Percentiles rank a stretch among this genome's conserved stretches.
phyloP scores from a whole-genome alignment of 2,888 invertebrate species.

The Platerodrilus igneus region DNA sequence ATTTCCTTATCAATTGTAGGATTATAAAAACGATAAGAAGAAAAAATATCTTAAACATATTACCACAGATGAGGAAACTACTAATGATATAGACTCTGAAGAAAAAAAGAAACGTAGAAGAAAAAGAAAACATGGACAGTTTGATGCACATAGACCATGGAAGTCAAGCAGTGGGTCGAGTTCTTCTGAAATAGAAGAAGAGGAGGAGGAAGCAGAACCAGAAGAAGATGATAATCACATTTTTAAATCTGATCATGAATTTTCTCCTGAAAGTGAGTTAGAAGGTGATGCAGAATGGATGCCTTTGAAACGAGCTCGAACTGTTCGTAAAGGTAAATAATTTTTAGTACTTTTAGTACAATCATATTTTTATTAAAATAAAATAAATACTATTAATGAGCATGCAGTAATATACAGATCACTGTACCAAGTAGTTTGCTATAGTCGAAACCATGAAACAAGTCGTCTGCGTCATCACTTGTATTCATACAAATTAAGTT shows the following conservation, averaged over 20 bases:
- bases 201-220: conserved; percentile 48
- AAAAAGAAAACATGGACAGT: conserved; percentile 37
- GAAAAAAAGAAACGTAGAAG: conserved; percentile 43
- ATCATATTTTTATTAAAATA: too few relatives aligned
- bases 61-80: conserved; percentile 42
- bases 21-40: conserved; percentile 39
- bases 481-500: too few relatives aligned
- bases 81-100: conserved; percentile 48
- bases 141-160: conserved; percentile 56
- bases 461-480: too few relatives aligned
- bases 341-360: too few relatives aligned
- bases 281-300: conserved; percentile 67
- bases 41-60: conserved; percentile 35
- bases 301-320: conserved; percentile 78
- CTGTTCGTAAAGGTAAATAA: conserved; percentile 72
- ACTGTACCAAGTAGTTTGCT: too few relatives aligned
- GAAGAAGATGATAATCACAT: conserved; percentile 46
- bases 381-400: too few relatives aligned
- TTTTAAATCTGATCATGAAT: conserved; percentile 85
- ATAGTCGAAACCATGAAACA: too few relatives aligned
- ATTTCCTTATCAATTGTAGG: conserved; percentile 20
- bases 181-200: conserved; percentile 41
- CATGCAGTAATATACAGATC: too few relatives aligned
- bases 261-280: conserved; percentile 85
- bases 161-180: conserved; percentile 56